A percentile compares a stretch with the other conserved stretches of the same genome.
Conservation (phyloP, 2,113 vertebrate species). For the Proterorhinus semilunaris region DNA sequence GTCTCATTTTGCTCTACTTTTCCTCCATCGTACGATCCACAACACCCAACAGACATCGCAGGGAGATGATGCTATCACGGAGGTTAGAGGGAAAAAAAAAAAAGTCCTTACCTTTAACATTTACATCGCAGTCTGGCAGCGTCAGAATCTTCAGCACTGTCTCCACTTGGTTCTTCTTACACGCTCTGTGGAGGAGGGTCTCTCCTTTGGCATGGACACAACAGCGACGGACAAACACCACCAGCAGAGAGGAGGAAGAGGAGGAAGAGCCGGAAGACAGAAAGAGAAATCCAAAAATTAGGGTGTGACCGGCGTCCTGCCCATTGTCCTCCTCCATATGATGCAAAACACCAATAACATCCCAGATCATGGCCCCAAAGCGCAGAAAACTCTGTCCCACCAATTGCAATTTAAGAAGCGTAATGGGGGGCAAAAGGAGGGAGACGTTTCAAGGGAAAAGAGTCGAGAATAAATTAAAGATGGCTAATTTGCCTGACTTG, state of each 20-base stretch:
- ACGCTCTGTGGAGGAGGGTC: constrained; percentile 91
- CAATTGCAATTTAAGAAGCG: constrained; percentile 61
- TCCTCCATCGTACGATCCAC: constrained; percentile 37
- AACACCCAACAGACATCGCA: constrained; percentile 42
- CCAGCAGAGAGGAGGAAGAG: constrained; percentile 36
- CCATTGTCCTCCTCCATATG: constrained; percentile 55
- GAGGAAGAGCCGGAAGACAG: constrained; percentile 51
- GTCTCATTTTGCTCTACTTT: constrained; percentile 32
- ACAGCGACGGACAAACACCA: constrained; percentile 55
- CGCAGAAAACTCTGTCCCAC: constrained; percentile 51
- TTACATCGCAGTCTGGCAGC: constrained; percentile 85
- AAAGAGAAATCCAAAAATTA: constrained; percentile 68
- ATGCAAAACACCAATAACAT: constrained; percentile 51
- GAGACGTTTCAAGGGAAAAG: constrained; percentile 53
- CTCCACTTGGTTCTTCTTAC: constrained; percentile 92
- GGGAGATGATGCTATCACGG: constrained; percentile 24
- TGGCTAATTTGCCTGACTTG: constrained; percentile 46
- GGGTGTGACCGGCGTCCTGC: constrained; percentile 68
- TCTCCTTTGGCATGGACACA: constrained; percentile 85
- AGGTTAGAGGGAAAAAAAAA: constrained; percentile 23
- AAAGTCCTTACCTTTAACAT: constrained; percentile 88
- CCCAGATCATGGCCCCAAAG: constrained; percentile 52
- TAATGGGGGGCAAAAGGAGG: constrained; percentile 54
- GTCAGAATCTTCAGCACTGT: constrained; percentile 85
- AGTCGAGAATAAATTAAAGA: constrained; percentile 37